Base-by-base conservation (phyloP, 2,888 invertebrate genomes). In the Diplazon laetatorius region DNA sequence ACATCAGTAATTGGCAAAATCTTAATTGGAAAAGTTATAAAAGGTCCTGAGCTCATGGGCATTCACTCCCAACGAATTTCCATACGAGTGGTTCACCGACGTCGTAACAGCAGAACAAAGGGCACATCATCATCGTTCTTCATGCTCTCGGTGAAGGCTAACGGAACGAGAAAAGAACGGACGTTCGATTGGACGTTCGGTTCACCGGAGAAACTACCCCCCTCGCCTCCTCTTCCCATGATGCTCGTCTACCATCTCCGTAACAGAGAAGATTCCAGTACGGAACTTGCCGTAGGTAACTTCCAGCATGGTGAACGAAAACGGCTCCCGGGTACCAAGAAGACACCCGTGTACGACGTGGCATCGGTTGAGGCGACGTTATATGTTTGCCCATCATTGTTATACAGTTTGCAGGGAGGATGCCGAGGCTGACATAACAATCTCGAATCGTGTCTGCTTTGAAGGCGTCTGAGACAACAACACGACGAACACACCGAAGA, bases 311-410 rank as follows among this genome's bases (percentile, higher is more conserved):
- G 30, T 0, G 55, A 55, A 30, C 55, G 30, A 25, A 9, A 6
- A 14, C 1, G 30, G n/a, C 6, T 9, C 25, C 16, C 20, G 14
- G 25, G 16, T n/a, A 10, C 20, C 20, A 57, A 16, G 57, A 70
- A 46, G 62, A 55, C 65, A 70, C 76, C 69, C 22, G 71, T 62
- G 79, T 60, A 72, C 55, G 16, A 70, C 60, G 74, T 46, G 65
- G 59, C 59, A n/a, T n/a, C 57, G 39, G 63, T 62, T 30, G 30
- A 0, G 55, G 77, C 72, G 76, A 25, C 57, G 78, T 76, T n/a
- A n/a, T 72, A 81, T 83, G 82, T 83, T 83, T 83, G 76, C 80
- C 76, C 83, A 76, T 82, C 82, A 82, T 82, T 83, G 82, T 80
- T 80, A 83, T 78, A 82, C 82, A 82, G 82, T 82, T 82, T 80